These are phyloP conservation scores for Drosophila burlai DNA, from an alignment of 1,140 invertebrate genomes.

Conservation along the genomic window DNA sequence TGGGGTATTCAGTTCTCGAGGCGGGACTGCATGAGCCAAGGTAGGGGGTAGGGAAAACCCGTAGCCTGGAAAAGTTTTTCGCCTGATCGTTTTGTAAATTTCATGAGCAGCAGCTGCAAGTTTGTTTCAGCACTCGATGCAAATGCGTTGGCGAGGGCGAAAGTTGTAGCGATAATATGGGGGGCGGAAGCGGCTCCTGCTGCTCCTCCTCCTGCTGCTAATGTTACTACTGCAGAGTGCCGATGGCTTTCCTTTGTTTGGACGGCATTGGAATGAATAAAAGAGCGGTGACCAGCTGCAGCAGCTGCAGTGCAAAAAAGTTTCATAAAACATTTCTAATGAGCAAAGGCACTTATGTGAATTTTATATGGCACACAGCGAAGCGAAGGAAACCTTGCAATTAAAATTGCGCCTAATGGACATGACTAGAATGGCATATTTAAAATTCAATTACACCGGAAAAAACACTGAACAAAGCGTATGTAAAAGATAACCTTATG, in stretches of 20 bases:
- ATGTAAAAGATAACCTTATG: neutral
- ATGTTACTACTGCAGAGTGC: slow-evolving; percentile 5
- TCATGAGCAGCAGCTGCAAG: slow-evolving; percentile 67
- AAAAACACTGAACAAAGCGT: neutral
- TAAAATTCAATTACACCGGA: slow-evolving; percentile 25
- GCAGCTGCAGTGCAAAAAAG: slow-evolving; percentile 9
- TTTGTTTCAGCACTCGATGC: slow-evolving; percentile 52
- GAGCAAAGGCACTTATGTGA: slow-evolving; percentile 32
- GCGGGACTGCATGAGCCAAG: neutral
- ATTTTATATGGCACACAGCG: slow-evolving; percentile 34
- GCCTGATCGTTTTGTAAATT: slow-evolving; percentile 65
- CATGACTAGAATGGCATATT: slow-evolving; percentile 1
- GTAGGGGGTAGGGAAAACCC: neutral
- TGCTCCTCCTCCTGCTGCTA: neutral
- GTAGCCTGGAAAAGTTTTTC: slow-evolving; percentile 22
- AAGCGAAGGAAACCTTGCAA: neutral
- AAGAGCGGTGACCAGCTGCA: slow-evolving; percentile 22
- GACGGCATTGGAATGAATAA: slow-evolving; percentile 19
- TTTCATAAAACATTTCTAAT: slow-evolving; percentile 42
- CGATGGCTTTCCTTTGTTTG: slow-evolving; percentile 36
- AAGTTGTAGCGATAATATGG: slow-evolving; percentile 12
- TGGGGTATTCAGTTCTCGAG: neutral
- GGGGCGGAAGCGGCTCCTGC: neutral
- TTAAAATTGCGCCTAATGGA: slow-evolving; percentile 12
- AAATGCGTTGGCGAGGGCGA: slow-evolving; percentile 39